Base-by-base conservation (phyloP, 2,113 vertebrate genomes). In the Anarrhichthys ocellatus region DNA sequence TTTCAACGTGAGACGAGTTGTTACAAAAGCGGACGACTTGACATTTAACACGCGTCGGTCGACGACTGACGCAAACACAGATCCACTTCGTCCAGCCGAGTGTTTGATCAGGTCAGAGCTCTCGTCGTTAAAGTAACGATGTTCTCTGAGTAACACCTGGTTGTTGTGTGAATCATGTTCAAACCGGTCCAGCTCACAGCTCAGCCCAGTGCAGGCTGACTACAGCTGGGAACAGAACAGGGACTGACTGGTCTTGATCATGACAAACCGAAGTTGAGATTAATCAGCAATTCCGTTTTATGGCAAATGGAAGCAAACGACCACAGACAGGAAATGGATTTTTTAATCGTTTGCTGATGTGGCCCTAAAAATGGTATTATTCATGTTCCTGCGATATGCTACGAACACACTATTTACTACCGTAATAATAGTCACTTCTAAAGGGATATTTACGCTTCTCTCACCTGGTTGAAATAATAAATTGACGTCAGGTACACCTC, bases 101-200 rank as follows among this genome's bases (percentile, higher is more conserved):
- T 1, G 52, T 65, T 36, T 13, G 27, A 75, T 74, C 61, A 50
- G 40, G 24, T 71, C 66, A 9, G 76, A 56, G 56, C 20, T 58
- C 5, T 10, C 29, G 6, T 27, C 18, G 24, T 42, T 52, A 14
- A 42, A 32, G 74, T 85, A 82, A 87, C 62, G 46, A 76, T 34
- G 54, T 34, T 54, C 62, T 24, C 73, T 54, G 54, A 11, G 13
- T 4, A 75, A 88, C 87, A 87, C 70, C 91, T 91, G 90, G 83
- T 69, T 38, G 46, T 20, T 38, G 46, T 20, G 40, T 81, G 87
- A 88, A 69, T 87, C 87, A 84, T 32, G 72, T 58, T 68, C 20
- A 40, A 75, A 87, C 85, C 81, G 27, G 69, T 13, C 50, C 22
- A 3, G 48, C 40, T 38, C 68, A 34, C 68, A 20, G 64, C 59